These are phyloP conservation scores for Thunnus thynnus DNA, from an alignment of 2,113 vertebrate species.

Conservation along the genomic window DNA sequence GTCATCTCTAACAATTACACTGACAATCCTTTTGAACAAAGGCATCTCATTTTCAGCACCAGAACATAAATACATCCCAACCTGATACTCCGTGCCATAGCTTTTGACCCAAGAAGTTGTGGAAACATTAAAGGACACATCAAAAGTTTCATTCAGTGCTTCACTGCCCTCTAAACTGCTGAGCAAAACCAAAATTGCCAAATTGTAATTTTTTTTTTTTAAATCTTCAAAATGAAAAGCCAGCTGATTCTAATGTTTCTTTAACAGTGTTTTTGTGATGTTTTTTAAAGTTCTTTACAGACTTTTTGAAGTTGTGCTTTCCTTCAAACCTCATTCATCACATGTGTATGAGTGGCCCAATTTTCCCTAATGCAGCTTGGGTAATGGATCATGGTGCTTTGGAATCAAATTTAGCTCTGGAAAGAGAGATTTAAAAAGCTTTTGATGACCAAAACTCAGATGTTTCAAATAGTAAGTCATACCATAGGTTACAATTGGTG, in stretches of 20 bases:
- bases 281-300: not conserved
- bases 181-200: constrained; percentile 3
- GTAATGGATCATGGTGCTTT: constrained; percentile 1
- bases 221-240: constrained; percentile 37
- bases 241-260: constrained; percentile 26
- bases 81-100: constrained; percentile 45
- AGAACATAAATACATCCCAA: constrained; percentile 31
- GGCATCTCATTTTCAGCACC: constrained; percentile 56
- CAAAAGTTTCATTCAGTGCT: constrained; percentile 4
- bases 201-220: constrained; percentile 31
- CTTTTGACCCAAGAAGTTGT: constrained; percentile 39
- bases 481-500: not conserved
- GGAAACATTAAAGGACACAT: not conserved
- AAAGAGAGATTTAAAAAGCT: not conserved
- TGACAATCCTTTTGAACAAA: constrained; percentile 45
- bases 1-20: constrained; percentile 45
- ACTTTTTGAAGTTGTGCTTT: not conserved
- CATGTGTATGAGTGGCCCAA: not conserved
- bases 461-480: constrained; percentile 1
- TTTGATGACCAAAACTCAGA: not conserved
- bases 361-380: too few relatives aligned
- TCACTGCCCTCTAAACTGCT: constrained; percentile 6
- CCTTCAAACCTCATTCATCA: constrained; percentile 8
- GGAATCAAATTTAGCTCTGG: not conserved
- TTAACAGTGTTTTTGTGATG: constrained; percentile 12